These are phyloP conservation scores for Arothron firmamentum DNA, from an alignment of 2,113 vertebrate species.

Conservation along the genomic window DNA sequence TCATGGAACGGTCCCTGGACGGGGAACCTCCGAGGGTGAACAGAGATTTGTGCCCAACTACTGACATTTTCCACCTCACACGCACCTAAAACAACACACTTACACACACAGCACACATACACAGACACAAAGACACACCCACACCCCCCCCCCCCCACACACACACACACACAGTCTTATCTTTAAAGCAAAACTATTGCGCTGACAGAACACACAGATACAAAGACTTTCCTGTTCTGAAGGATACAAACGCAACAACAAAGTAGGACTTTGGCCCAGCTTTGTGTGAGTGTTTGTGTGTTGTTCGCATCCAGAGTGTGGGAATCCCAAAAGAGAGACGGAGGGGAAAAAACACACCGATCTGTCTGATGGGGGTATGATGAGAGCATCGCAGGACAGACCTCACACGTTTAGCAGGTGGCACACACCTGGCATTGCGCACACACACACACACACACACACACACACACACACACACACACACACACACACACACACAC, in stretches of 20 bases:
- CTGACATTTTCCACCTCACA: too few relatives aligned
- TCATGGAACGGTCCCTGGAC: neutral
- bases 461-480: neutral
- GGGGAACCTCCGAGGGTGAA: too few relatives aligned
- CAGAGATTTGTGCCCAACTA: conserved; percentile 12
- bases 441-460: neutral
- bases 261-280: conserved; percentile 18
- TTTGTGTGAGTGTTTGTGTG: conserved; percentile 6
- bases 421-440: conserved; percentile 45
- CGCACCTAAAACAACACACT: neutral
- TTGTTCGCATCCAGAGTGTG: conserved; percentile 38
- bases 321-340: conserved; percentile 22
- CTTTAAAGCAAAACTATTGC: conserved; percentile 45
- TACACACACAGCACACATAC: conserved; percentile 7
- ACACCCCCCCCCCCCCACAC: conserved; percentile 1
- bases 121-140: conserved; percentile 11
- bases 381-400: conserved; percentile 64
- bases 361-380: conserved; percentile 65
- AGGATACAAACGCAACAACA: conserved; percentile 3
- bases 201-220: conserved; percentile 8
- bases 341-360: conserved; percentile 25
- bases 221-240: conserved; percentile 34
- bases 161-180: conserved; percentile 37
- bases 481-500: conserved; percentile 12
- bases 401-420: conserved; percentile 64